Conservation (phyloP, 2,888 invertebrate species). For the Protonemura montana region DNA sequence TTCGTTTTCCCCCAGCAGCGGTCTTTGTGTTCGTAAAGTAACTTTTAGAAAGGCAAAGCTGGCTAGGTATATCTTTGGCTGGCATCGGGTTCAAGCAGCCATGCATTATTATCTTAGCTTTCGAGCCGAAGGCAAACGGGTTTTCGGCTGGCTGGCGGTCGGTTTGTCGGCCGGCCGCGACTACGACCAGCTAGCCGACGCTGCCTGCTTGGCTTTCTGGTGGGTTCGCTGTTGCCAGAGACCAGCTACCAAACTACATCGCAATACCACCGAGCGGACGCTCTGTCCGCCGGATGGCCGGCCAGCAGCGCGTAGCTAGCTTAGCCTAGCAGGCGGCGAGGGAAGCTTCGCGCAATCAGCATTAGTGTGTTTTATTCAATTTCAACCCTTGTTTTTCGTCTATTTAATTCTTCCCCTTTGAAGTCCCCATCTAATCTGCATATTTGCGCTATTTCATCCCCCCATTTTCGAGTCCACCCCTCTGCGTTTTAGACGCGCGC, state of each 20-base stretch:
- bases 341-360: neutral
- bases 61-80: slow-evolving; percentile 21
- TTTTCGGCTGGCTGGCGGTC: slow-evolving; percentile 52
- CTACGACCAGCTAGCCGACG: neutral
- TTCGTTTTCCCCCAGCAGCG: neutral
- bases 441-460: slow-evolving; percentile 36
- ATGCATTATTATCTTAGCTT: slow-evolving; percentile 33
- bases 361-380: slow-evolving; percentile 12
- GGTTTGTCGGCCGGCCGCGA: slow-evolving; percentile 31
- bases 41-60: slow-evolving; percentile 2
- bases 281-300: neutral
- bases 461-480: slow-evolving; percentile 29
- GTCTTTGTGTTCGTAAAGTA: slow-evolving; percentile 23
- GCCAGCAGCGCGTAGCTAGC: neutral
- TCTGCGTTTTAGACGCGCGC: slow-evolving; percentile 30
- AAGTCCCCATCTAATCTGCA: slow-evolving; percentile 41
- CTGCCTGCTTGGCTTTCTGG: slow-evolving; percentile 14
- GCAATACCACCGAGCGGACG: neutral
- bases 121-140: slow-evolving; percentile 57
- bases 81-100: slow-evolving; percentile 1
- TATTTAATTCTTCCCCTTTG: slow-evolving; percentile 12
- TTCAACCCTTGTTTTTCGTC: slow-evolving; percentile 12
- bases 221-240: neutral
- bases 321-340: neutral
- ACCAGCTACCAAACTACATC: neutral